These are phyloP conservation scores for Anaspis maculata DNA, from an alignment of 2,888 invertebrate species.

Conservation along the genomic window DNA sequence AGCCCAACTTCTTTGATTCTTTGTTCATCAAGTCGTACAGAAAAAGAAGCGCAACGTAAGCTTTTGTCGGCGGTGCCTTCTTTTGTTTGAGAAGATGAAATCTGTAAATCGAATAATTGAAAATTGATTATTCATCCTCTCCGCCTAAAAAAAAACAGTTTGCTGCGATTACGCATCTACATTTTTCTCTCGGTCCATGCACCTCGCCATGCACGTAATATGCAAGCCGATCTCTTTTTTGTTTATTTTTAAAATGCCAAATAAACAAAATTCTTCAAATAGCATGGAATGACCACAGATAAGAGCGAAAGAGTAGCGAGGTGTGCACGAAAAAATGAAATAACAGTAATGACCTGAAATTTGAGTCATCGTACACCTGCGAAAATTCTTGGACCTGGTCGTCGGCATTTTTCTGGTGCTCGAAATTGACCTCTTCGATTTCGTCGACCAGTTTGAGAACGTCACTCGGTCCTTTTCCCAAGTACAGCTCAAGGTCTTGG, in stretches of 20 bases:
- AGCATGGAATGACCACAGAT: too few species aligned
- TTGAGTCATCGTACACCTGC: conserved; percentile 33
- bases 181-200: too few species aligned
- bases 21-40: conserved; percentile 58
- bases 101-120: too few species aligned
- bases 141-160: too few species aligned
- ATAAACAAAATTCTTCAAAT: too few species aligned
- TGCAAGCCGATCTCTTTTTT: too few species aligned
- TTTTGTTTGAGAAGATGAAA: conserved; percentile 36
- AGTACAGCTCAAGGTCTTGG: conserved; percentile 25
- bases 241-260: too few species aligned
- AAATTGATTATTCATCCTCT: too few species aligned
- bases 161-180: too few species aligned
- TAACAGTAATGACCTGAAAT: conserved; percentile 26
- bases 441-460: conserved; percentile 35
- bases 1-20: conserved; percentile 54
- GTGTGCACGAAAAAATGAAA: too few species aligned
- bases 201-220: too few species aligned
- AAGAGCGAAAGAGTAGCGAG: too few species aligned
- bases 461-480: conserved; percentile 35
- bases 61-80: conserved; percentile 49
- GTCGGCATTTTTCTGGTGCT: conserved; percentile 27
- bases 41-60: conserved; percentile 51
- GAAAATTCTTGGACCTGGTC: conserved; percentile 29
- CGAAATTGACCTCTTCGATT: conserved; percentile 20